A percentile compares a stretch with the other conserved stretches of the same genome.
These are phyloP conservation scores for Sebastes vulpes DNA, from an alignment of 2,797 vertebrate genomes.

Conservation along the genomic window DNA sequence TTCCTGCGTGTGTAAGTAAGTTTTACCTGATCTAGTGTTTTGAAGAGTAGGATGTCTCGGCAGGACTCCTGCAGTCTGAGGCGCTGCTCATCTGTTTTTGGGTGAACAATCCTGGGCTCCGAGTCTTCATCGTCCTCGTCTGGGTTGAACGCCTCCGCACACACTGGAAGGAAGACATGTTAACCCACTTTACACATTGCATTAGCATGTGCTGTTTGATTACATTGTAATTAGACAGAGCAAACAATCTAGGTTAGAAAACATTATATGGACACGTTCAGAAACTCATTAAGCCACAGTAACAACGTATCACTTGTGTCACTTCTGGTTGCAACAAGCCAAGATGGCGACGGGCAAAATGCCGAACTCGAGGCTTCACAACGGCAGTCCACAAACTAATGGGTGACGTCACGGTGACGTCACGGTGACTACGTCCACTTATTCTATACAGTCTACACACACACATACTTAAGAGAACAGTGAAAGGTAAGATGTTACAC, in stretches of 20 bases:
- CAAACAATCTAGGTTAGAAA: neutral
- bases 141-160: slow-evolving; percentile 96
- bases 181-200: neutral
- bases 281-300: neutral
- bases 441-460: neutral
- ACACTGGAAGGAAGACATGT: slow-evolving; percentile 85
- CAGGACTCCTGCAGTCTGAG: slow-evolving; percentile 97
- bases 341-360: neutral
- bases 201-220: neutral
- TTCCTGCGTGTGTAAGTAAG: neutral
- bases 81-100: slow-evolving; percentile 97
- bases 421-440: neutral
- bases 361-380: neutral
- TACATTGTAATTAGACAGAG: neutral
- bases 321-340: no score
- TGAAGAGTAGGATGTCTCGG: slow-evolving; percentile 97
- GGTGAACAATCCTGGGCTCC: slow-evolving; percentile 95
- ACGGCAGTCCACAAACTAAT: neutral
- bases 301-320: neutral
- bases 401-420: neutral
- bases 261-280: neutral
- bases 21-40: slow-evolving; percentile 96
- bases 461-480: no score
- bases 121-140: slow-evolving; percentile 97
- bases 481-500: neutral